Evolutionary conservation across 2,888 invertebrate genomes (phyloP), one percentile per base, ranked within the genome.

Genomic region (Horisme vitalbata): DNA sequence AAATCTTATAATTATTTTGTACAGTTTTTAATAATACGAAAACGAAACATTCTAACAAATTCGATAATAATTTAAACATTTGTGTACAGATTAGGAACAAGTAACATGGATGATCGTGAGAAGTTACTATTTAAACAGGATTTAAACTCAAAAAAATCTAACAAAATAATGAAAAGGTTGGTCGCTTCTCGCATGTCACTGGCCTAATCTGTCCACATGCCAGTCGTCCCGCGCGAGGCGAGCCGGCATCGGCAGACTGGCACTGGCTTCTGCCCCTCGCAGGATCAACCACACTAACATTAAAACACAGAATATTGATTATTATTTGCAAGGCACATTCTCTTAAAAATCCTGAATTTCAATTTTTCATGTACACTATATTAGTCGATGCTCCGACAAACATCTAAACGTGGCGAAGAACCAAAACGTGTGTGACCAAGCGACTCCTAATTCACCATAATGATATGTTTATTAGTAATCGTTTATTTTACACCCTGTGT

Each of bases 281-380:
- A 79, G 75, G 67, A 70, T 72, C 70, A 74, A 76, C 35, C 23
- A 71, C 78, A 82, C 82, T 88, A 86, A 84, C 68, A 88, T 87
- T 87, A 87, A 35, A 87, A 89, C 88, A 87, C 88, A 87, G 88
- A 88, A 87, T 87, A 88, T 83, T 85, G 87, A 83, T 75, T 83
- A 84, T 75, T 83, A 86, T 82, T 88, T 88, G 88, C 88, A 89
- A 89, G 88, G 88, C 88, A 89, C 88, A 89, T 87, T 87, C 83
- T 87, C 77, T 86, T 89, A 80, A 84, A 84, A 88, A 89, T 88
- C 85, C 88, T 85, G 88, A 83, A 75, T 82, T 86, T 78, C 73
- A 77, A 71, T 75, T 81, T 82, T 80, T 74, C 79, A 83, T 80
- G 79, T 86, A 83, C 75, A 83, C 70, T 76, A 55, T 45, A 45